Base-by-base conservation (phyloP, 2,113 vertebrate species). In the Salvator merianae region DNA sequence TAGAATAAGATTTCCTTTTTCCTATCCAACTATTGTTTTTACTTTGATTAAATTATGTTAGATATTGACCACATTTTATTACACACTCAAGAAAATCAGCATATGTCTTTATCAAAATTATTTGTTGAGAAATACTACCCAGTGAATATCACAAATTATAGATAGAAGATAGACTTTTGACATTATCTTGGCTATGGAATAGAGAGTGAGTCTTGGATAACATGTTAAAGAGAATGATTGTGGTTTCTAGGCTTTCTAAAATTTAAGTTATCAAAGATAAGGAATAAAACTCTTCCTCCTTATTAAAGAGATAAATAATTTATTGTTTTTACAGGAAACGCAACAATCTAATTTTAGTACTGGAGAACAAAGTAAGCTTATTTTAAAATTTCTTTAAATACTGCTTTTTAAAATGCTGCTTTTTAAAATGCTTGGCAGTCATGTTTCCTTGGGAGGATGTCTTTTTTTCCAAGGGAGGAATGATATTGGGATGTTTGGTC, bases 351-450 rank as follows among this genome's bases (percentile, higher is more conserved):
- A 84, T 91, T 98, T 98, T 94, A 95, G 96, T 89, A 91, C 96
- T 88, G 97, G 96, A 91, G 97, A 97, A 82, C 97, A 98, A 94
- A 99, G 98, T 99, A 90, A 98, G 99, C 98, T 91, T 86, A 22
- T 83, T 87, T 28, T 90, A 86, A 88, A 69, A 93, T 90, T n/a
- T n/a, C 66, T 78, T 74, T 30, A 59, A 34, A 63, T 40, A 28
- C 32, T 43, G 24, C 20, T 24, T 84, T 43, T 24, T 38, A 59
- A 59, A 59, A 20, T 40, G 28, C 24, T 50, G 2, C 79, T 65
- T 70, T 77, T 59, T 20, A 86, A 68, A 89, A 82, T 55, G 32
- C 81, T 89, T 1, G 0, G 55, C 66, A 53, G 78, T 82, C 80
- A 84, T 70, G 80, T 82, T 73, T 43, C 14, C 6, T 43, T 68